These are phyloP conservation scores for Oscheius sp. DNA, from an alignment of 2,888 invertebrate genomes.

Conservation along the genomic window DNA sequence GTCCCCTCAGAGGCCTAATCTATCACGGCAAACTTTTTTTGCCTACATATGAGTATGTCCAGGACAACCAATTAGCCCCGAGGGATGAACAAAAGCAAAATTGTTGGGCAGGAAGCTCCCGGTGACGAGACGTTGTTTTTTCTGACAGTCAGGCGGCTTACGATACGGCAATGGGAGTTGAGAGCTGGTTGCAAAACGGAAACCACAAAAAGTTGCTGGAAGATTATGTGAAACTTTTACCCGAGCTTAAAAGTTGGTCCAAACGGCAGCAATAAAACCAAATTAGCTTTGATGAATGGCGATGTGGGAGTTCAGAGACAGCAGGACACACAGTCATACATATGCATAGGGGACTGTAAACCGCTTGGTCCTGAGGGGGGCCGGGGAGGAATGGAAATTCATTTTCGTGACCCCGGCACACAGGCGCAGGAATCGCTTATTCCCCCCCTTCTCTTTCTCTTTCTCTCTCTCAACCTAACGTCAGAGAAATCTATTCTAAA, in stretches of 20 bases:
- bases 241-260: no score
- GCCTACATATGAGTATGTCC: conserved; percentile 7
- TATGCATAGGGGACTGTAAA: conserved; percentile 25
- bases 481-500: conserved; percentile 1
- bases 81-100: conserved; percentile 1
- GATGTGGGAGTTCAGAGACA: no score
- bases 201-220: no score
- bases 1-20: conserved; percentile 19
- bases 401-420: conserved; percentile 15
- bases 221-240: no score
- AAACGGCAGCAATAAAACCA: no score
- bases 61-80: conserved; percentile 5
- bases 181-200: no score
- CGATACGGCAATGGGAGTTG: no score
- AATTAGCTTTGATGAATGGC: no score
- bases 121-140: background rate
- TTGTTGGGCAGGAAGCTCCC: background rate
- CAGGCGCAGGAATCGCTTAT: conserved; percentile 26
- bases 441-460: conserved; percentile 8
- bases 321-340: conserved; percentile 4
- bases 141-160: no score
- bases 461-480: conserved; percentile 5
- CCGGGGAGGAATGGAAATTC: conserved; percentile 27
- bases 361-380: conserved; percentile 11
- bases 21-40: conserved; percentile 26